Evolutionary conservation across 2,888 invertebrate species (phyloP).

Genomic region (Alsophila aescularia): DNA sequence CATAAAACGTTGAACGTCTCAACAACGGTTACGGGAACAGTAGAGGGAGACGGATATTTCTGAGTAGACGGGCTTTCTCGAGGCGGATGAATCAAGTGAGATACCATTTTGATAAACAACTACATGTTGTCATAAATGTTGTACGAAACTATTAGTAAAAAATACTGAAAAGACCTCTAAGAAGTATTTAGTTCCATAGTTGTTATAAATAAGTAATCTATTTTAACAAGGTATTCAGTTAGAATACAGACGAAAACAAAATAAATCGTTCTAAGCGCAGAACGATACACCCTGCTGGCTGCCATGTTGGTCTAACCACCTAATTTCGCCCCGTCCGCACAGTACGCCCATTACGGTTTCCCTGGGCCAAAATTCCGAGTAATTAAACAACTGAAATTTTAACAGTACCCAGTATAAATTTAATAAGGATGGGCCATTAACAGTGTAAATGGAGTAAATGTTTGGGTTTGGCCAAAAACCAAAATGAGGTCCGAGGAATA

Average conservation of each 20-base stretch:
- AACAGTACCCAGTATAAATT: conserved; percentile 80
- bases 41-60: conserved; percentile 50
- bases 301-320: conserved; percentile 52
- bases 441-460: conserved; percentile 71
- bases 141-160: background rate
- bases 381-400: conserved; percentile 83
- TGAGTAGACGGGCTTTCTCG: conserved; percentile 20
- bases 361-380: conserved; percentile 73
- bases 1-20: conserved; percentile 81
- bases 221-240: background rate
- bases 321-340: conserved; percentile 65
- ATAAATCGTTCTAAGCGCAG: conserved; percentile 49
- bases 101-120: background rate
- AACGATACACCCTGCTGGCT: conserved; percentile 50
- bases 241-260: conserved; percentile 23
- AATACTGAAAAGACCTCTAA: too few relatives aligned
- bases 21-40: conserved; percentile 71
- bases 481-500: conserved; percentile 66
- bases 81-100: conserved; percentile 3
- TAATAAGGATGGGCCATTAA: conserved; percentile 80
- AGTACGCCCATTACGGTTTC: conserved; percentile 66
- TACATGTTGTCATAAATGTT: too few relatives aligned
- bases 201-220: too few relatives aligned
- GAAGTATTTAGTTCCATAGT: too few relatives aligned
- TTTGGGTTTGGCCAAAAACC: conserved; percentile 81